phyloP scores from a whole-genome alignment of 37 sponge, comb jelly and placozoan genomes.

The Cliona cf. orientalis region DNA sequence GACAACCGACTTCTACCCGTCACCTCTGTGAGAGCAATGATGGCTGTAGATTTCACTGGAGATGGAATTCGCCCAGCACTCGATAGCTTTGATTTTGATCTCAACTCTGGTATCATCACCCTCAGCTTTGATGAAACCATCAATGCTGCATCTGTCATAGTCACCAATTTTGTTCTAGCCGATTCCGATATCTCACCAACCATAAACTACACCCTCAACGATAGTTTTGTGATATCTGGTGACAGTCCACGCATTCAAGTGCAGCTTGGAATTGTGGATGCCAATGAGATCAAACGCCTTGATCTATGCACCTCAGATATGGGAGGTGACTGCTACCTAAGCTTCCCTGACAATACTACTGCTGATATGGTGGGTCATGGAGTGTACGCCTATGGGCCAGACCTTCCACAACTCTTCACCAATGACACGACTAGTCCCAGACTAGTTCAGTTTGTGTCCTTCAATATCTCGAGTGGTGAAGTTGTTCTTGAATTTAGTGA shows the following conservation, averaged over 20 bases:
- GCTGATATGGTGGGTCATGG: slow-evolving; percentile 79
- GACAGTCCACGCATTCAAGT: slow-evolving; percentile 72
- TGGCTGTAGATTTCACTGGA: slow-evolving; percentile 49
- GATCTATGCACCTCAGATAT: slow-evolving; percentile 58
- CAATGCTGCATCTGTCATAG: slow-evolving; percentile 60
- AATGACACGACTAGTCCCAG: slow-evolving; percentile 81
- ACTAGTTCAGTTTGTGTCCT: slow-evolving; percentile 58
- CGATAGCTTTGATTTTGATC: slow-evolving; percentile 60
- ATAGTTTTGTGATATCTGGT: slow-evolving; percentile 57
- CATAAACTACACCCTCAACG: slow-evolving; percentile 57
- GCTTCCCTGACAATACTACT: slow-evolving; percentile 64
- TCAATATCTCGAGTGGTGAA: slow-evolving; percentile 79
- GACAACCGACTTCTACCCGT: slow-evolving; percentile 73
- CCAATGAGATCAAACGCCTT: slow-evolving; percentile 74
- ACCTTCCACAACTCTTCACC: slow-evolving; percentile 32
- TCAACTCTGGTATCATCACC: slow-evolving; percentile 67
- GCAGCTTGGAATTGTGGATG: slow-evolving; percentile 62
- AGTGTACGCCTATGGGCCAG: slow-evolving; percentile 30
- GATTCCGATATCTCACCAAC: slow-evolving; percentile 5
- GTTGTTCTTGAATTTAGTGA: slow-evolving; percentile 78
- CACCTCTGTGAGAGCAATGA: slow-evolving; percentile 58
- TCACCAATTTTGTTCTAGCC: slow-evolving; percentile 35
- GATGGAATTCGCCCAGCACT: slow-evolving; percentile 69
- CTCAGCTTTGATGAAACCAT: slow-evolving; percentile 89
- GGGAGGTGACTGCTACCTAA: slow-evolving; percentile 69